Evolutionary conservation across 2,113 vertebrate species (phyloP), one percentile per base, ranked within the genome.

Genomic region (Amphiprion ocellaris): DNA sequence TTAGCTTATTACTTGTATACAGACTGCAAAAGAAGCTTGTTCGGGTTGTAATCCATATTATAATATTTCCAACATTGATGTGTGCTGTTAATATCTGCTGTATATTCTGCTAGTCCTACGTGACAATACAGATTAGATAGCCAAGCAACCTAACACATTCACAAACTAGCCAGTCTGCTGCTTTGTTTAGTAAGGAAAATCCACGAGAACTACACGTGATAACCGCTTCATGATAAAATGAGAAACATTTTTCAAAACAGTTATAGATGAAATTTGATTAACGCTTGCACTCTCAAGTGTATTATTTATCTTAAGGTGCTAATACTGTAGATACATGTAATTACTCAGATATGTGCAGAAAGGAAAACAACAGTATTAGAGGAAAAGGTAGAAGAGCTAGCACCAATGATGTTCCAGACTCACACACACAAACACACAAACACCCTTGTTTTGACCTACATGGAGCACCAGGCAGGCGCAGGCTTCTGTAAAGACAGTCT

Each of bases 391-490:
- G 30, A 65, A 61, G 49, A 58, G 59, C 63, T 87, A 91, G 90
- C 92, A 91, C 84, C 84, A 72, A 11, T 37, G n/a, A 76, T 68
- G 44, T 79, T 81, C 73, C 16, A 61, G 46, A 23, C 71, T 71
- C 55, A 49, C 70, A 62, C 55, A 41, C 28, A 56, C 24, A 49
- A 10, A 62, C 55, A 41, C 28, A 56, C 24, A 49, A 10, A 56
- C 61, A 30, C 26, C 23, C 10, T 54, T 63, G 12, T 58, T 52
- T 56, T 73, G 56, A 52, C 69, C 72, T 41, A 69, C 12, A 37
- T 47, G 21, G 41, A 76, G 50, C 19, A n/a, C 4, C 26, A 81
- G 59, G 16, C 60, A 66, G 56, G 12, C 47, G 46, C 33, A 59
- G 6, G 33, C 79, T 69, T 66, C 30, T 53, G 44, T 24, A 30